Base-by-base conservation (phyloP, 2,888 invertebrate genomes). In the Melinaea marsaeus region DNA sequence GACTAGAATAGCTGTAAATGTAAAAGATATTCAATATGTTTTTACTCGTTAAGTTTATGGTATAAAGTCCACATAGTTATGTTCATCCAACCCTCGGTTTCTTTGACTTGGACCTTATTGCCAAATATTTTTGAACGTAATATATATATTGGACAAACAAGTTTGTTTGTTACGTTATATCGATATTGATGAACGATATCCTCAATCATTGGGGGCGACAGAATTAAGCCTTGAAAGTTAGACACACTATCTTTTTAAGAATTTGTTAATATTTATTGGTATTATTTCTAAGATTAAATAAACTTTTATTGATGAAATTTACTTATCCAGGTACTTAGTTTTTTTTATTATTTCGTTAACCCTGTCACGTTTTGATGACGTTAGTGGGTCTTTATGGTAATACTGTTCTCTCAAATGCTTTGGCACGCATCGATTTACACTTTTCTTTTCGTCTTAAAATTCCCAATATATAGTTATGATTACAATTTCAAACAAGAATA, bases 341-440 rank as follows among this genome's bases (percentile, higher is more conserved):
- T 59, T 33, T 62, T 55, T 57, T 60, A 60, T 58, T 58, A 62
- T 62, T 37, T 63, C 60, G 60, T 13, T 48, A 55, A 45, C 59
- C 56, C 51, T n/a, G 63, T 65, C 64, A 66, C 66, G 67, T 65
- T 55, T 59, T 54, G 60, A 61, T 57, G 66, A 61, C 63, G 67
- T 70, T 66, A 65, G 62, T 57, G 61, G 59, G 58, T 64, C 58
- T 67, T 69, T 70, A 70, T 69, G 70, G 61, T 69, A 70, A 70
- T 70, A 60, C 47, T 55, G 55, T 47, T 51, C 32, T 51, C 32
- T 32, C 9, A 51, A 32, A 69, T 63, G 66, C 61, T 57, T 68
- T 66, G 60, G 66, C 58, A 63, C 64, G 65, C 69, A 69, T 70
- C 69, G 67, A 70, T 70, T 70, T 70, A 64, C 62, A 57, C 69